Percentiles rank a stretch among this genome's conserved stretches.
Conservation (phyloP, 2,113 vertebrate species). For the Salvelinus alpinus region DNA sequence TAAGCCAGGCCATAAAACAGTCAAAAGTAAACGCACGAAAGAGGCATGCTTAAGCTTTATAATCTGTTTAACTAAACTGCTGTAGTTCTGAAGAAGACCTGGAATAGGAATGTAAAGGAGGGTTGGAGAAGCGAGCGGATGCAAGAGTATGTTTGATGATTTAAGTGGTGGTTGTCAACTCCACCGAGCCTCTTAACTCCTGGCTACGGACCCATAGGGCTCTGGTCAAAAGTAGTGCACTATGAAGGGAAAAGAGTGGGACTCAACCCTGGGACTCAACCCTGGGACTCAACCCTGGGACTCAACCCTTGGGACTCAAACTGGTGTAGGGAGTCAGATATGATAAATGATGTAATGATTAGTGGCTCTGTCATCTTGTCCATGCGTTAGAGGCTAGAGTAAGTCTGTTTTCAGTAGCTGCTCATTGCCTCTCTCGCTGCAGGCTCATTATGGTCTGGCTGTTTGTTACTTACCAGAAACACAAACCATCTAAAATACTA, state of each 20-base stretch:
- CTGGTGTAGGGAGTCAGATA: constrained; percentile 18
- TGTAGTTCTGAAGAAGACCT: constrained; percentile 32
- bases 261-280: too few relatives aligned
- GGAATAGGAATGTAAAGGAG: constrained; percentile 33
- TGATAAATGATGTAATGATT: constrained; percentile 55
- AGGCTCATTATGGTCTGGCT: constrained; percentile 17
- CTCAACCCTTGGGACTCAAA: too few relatives aligned
- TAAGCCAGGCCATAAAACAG: constrained; percentile 49
- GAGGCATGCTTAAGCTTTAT: constrained; percentile 32
- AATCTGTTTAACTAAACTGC: constrained; percentile 12
- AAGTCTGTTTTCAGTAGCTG: constrained; percentile 30
- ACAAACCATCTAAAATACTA: constrained; percentile 13
- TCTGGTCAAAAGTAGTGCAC: too few relatives aligned
- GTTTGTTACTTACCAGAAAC: background rate
- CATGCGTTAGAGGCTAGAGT: constrained; percentile 21
- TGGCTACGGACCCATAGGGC: background rate
- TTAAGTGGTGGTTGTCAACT: constrained; percentile 62
- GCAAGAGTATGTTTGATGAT: constrained; percentile 46
- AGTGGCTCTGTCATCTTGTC: constrained; percentile 34
- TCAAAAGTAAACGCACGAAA: constrained; percentile 37
- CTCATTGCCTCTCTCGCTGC: background rate
- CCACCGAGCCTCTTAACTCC: constrained; percentile 43
- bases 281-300: too few relatives aligned
- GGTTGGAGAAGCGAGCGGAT: constrained; percentile 19
- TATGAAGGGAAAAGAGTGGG: too few relatives aligned